Evolutionary conservation across 1,140 invertebrate species (phyloP).

Genomic region (Mizuhopecten yessoensis): DNA sequence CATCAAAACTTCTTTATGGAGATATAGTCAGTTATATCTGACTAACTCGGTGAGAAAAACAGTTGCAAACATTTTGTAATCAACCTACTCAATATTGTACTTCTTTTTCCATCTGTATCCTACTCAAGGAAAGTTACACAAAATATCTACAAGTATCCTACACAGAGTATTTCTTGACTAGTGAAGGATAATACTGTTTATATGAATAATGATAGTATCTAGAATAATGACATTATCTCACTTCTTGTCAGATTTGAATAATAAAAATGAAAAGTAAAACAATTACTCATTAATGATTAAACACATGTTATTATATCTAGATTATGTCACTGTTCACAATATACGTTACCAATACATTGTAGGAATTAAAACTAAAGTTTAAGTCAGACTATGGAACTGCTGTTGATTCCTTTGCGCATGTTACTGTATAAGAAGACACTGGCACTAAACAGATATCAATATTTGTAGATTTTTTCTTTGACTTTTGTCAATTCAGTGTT

Average conservation of each 20-base stretch:
- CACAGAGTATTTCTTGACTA: not conserved
- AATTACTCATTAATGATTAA: no score
- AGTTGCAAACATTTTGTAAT: not conserved
- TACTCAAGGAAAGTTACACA: not conserved
- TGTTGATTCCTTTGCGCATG: not conserved
- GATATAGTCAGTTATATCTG: not conserved
- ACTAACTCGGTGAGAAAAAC: not conserved
- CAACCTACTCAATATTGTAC: not conserved
- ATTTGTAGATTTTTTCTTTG: no score
- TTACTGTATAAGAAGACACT: not conserved
- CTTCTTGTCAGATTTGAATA: no score
- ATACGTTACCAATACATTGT: no score
- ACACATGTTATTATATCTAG: no score
- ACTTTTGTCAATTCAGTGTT: not conserved
- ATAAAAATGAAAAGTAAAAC: not conserved
- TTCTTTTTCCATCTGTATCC: no score
- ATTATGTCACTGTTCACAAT: no score
- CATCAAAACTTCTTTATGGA: no score
- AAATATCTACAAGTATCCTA: not conserved
- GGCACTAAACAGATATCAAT: not conserved
- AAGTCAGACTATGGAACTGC: not conserved
- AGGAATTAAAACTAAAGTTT: not conserved
- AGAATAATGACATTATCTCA: no score
- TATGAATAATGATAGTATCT: not conserved
- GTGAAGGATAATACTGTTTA: not conserved